Evolutionary conservation across 1,140 invertebrate genomes (phyloP), one percentile per base, ranked within the genome.

Genomic region (Drosophila obscura): DNA sequence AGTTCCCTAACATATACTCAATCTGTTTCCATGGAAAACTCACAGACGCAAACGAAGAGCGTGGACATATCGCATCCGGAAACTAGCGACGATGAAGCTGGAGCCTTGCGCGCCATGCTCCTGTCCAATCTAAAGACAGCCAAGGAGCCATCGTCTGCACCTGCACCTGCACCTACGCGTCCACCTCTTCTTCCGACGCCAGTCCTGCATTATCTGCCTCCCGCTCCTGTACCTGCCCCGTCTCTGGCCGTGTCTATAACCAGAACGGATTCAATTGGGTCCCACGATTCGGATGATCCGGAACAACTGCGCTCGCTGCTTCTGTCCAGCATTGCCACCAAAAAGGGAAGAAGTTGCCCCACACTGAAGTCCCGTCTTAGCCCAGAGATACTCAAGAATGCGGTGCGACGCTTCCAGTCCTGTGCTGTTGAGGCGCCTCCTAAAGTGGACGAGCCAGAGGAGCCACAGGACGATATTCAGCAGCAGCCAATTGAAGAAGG

Each of bases 21-120:
- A 43, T 78, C 80, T 1, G 68, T 89, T 48, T 85, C 84, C 2
- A 89, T 89, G 84, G 84, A 85, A 4, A 85, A 78, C 22, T 77
- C 77, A 2, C 65, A 87, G 26, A 77, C 80, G 15, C 71, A 48
- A 3, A 57, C 52, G 1, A 61, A 58, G 45, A 44, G 39, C 55
- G 22, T 15, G 15, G 48, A 50, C 13, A 65, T 53, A 63, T 77
- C 26, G 1, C 57, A 59, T 5, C 16, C 35, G 1, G 60, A 76
- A 0, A 69, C 83, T 5, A 87, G 79, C 45, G 90, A 91, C 13
- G 90, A 91, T 28, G 90, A 91, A 60, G 90, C 77, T 8, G 73
- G 71, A 0, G 90, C 80, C 0, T 53, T 91, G 53, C 77, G 90
- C 46, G 90, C 90, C 15, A 57, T 91, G 51, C 44, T 91, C 5